Conservation (phyloP, 2,888 invertebrate species). For the Hirtodrosophila confusa region DNA sequence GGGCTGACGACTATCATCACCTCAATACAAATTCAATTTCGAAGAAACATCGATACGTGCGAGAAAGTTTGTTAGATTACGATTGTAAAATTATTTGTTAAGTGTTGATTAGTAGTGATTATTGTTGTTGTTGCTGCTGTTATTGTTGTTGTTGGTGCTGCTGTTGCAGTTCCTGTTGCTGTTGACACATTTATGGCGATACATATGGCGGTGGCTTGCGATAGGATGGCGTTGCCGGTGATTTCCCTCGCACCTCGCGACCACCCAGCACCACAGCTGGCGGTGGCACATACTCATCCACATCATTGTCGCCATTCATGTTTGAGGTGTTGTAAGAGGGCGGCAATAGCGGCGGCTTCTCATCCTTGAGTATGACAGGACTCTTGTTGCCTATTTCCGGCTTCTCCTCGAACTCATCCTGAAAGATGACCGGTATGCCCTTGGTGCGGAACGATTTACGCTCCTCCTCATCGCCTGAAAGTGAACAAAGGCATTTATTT, state of each 20-base stretch:
- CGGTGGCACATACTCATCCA: conserved; percentile 95
- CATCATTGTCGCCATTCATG: conserved; percentile 84
- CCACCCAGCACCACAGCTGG: conserved; percentile 88
- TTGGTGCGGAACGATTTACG: conserved; percentile 93
- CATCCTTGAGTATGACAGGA: conserved; percentile 97
- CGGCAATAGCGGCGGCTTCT: conserved; percentile 95
- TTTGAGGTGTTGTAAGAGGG: conserved; percentile 86
- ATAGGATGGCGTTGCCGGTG: conserved; percentile 94
- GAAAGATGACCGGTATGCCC: conserved; percentile 97
- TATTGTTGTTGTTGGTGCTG: conserved; percentile 31
- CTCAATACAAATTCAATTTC: conserved; percentile 35
- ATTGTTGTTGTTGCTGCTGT: conserved; percentile 51
- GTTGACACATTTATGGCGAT: conserved; percentile 91
- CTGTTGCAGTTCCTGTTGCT: conserved; percentile 3
- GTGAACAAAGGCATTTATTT: not conserved
- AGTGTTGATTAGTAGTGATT: conserved; percentile 38
- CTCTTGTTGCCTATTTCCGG: conserved; percentile 95
- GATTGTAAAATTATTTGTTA: conserved; percentile 24
- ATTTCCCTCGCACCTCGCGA: conserved; percentile 89
- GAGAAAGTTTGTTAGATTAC: conserved; percentile 39
- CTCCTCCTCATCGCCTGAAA: conserved; percentile 90
- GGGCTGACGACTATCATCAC: conserved; percentile 38
- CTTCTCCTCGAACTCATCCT: conserved; percentile 97
- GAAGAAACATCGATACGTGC: conserved; percentile 29
- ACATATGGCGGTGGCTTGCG: conserved; percentile 98